A percentile compares a stretch with the other conserved stretches of the same genome.
Conservation (phyloP, 2,797 vertebrate genomes). For the Tapera naevia region DNA sequence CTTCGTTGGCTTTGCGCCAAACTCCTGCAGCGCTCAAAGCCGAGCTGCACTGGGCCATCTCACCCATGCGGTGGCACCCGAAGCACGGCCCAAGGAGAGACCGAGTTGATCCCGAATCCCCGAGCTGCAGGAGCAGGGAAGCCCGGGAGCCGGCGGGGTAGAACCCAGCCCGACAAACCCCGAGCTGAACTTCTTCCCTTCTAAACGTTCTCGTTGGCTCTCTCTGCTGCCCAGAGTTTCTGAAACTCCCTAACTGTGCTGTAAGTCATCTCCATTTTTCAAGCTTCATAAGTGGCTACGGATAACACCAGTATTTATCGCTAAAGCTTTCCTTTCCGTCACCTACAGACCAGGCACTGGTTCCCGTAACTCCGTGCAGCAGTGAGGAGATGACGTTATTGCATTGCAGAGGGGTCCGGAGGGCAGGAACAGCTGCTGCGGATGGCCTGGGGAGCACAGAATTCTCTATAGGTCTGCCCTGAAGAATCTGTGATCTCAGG, state of each 20-base stretch:
- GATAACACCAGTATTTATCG: rapidly evolving
- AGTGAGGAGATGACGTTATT: rapidly evolving
- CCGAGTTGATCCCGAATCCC: too few relatives aligned
- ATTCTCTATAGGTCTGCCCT: background rate
- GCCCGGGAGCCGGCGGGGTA: background rate
- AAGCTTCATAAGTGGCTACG: rapidly evolving
- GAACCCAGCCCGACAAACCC: background rate
- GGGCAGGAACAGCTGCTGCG: background rate
- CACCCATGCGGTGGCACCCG: background rate
- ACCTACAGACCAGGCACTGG: rapidly evolving
- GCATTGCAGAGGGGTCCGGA: rapidly evolving
- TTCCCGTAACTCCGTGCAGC: rapidly evolving
- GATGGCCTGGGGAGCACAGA: rapidly evolving
- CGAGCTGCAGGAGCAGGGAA: background rate
- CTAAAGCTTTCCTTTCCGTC: background rate
- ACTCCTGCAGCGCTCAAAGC: rapidly evolving
- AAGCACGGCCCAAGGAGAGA: background rate
- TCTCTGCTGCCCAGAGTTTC: background rate
- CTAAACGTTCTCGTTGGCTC: background rate
- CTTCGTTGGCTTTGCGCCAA: background rate
- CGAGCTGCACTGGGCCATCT: background rate
- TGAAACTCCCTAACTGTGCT: background rate
- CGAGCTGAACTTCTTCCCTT: background rate
- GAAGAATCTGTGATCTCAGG: background rate
- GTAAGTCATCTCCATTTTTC: background rate